Base-by-base conservation (phyloP, 2,888 invertebrate genomes). In the Crepidodera aurea region DNA sequence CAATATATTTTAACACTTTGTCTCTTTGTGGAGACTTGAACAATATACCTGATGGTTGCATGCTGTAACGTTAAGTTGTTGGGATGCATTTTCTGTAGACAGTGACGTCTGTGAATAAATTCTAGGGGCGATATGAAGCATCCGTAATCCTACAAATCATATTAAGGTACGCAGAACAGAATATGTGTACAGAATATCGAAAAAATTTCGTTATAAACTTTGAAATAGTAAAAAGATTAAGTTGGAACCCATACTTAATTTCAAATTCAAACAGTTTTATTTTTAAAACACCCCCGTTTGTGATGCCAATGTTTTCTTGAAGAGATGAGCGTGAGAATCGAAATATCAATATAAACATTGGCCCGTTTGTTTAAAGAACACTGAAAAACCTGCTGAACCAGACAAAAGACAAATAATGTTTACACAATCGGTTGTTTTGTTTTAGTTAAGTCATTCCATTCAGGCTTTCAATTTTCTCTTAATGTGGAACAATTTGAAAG, bases 351-450 rank as follows among this genome's bases (percentile, higher is more conserved):
- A 76, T 72, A 77, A 76, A 76, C 75, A 75, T 71, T 66, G 71
- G 72, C 71, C 68, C 71, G 75, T 74, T 71, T 71, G 71, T 71
- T 77, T 78, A 75, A 73, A 71, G 72, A 75, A 73, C 72, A 72
- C 69, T 70, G 71, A 48, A 70, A 75, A 75, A 75, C 74, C 74
- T 74, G 70, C 68, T 65, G 60, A 60, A 67, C 69, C 75, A 77
- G 76, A 76, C 77, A 74, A 75, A 75, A 74, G 77, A 76, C 77
- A 76, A 60, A 77, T 76, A 74, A 74, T 77, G 73, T 78, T 78
- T 77, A 74, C 77, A 72, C 72, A 73, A 75, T 73, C 73, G 37
- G 39, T 57, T 27, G 57, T 57, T 57, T 57, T 57, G 57, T 57
- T 57, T 57, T 39, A 48, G 37, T 50, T 39, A 48, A 39, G 57